Conservation (phyloP, 2,113 vertebrate genomes). For the Paradisaea rubra region DNA sequence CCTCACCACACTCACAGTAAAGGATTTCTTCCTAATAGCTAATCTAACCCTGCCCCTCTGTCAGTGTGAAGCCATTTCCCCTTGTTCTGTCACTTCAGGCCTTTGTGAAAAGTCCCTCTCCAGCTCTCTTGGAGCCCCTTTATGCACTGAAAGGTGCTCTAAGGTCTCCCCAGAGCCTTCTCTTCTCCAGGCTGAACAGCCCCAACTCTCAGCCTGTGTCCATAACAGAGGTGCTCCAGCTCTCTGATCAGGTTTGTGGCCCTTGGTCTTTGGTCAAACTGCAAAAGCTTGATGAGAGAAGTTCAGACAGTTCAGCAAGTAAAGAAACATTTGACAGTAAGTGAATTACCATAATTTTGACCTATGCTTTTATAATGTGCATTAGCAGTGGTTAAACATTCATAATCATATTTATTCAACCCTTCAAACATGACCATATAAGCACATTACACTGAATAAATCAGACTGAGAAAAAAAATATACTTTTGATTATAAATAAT, state of each 20-base stretch:
- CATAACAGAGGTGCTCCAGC: neutral
- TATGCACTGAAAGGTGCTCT: neutral
- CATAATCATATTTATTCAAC: neutral
- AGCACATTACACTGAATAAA: neutral
- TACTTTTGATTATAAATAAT: neutral
- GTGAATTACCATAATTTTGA: neutral
- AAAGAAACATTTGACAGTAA: neutral
- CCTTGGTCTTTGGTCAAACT: neutral
- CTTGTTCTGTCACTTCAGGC: neutral
- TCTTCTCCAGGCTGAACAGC: neutral
- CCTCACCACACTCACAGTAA: neutral
- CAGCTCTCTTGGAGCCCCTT: neutral
- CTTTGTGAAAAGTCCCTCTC: neutral
- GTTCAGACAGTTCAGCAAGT: neutral
- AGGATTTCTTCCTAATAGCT: neutral
- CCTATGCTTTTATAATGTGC: neutral
- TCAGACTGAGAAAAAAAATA: neutral
- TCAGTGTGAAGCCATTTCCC: neutral
- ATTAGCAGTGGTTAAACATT: neutral
- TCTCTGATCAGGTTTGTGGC: neutral
- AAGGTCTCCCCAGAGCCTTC: neutral
- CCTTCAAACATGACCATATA: neutral
- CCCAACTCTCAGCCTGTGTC: neutral
- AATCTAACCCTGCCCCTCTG: neutral
- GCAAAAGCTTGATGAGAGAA: neutral